Conservation (phyloP, 2,888 invertebrate species). For the Blastobasis adustella region DNA sequence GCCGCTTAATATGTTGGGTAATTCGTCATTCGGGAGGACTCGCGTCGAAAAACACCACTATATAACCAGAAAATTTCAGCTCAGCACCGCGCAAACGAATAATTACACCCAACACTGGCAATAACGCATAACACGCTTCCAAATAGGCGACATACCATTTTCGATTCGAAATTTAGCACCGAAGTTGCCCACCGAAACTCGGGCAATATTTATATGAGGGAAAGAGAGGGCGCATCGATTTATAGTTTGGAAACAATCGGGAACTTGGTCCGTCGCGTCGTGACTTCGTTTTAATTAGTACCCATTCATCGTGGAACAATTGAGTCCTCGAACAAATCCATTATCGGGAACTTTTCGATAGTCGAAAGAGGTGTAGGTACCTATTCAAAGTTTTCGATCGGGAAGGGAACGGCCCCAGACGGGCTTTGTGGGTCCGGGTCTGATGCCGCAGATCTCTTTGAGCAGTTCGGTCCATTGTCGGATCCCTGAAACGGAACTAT, state of each 20-base stretch:
- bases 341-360: conserved; percentile 72
- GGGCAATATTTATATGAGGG: conserved; percentile 66
- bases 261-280: conserved; percentile 64
- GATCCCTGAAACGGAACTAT: conserved; percentile 7
- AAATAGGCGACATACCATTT: conserved; percentile 19
- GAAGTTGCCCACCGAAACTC: conserved; percentile 44
- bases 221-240: conserved; percentile 57
- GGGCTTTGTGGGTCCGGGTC: conserved; percentile 41
- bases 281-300: conserved; percentile 75
- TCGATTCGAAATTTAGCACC: conserved; percentile 66
- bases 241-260: conserved; percentile 67
- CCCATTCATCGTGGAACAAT: conserved; percentile 74
- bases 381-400: conserved; percentile 62
- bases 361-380: conserved; percentile 55
- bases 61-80: too few species aligned
- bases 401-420: conserved; percentile 41
- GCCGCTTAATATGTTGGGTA: too few species aligned
- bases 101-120: too few species aligned
- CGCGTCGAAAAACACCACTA: too few species aligned
- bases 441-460: conserved; percentile 23
- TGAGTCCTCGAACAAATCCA: conserved; percentile 69
- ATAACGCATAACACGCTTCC: too few species aligned
- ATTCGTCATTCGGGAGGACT: too few species aligned
- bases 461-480: conserved; percentile 9
- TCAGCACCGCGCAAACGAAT: too few species aligned